These are phyloP conservation scores for Petrophora chlorosata DNA, from an alignment of 2,888 invertebrate species.

Conservation along the genomic window DNA sequence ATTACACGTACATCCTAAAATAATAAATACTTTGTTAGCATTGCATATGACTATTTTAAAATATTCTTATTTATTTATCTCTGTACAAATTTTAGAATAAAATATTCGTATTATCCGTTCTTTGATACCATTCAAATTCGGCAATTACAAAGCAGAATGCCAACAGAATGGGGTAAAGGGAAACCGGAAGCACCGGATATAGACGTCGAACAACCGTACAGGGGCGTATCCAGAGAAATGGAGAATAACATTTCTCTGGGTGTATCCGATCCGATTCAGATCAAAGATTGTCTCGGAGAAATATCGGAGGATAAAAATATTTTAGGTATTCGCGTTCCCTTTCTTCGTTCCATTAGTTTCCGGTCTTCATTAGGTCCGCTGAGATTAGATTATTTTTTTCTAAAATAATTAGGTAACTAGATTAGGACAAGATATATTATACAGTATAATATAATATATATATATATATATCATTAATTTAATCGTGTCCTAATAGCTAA, in stretches of 20 bases:
- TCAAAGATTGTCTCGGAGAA: slow-evolving; percentile 13
- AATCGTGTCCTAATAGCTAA: no score
- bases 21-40: no score
- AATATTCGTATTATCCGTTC: slow-evolving; percentile 2
- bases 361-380: not conserved
- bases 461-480: no score
- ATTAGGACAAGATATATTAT: no score
- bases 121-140: slow-evolving; percentile 26
- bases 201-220: slow-evolving; percentile 22
- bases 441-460: no score
- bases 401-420: no score
- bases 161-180: slow-evolving; percentile 19
- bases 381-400: no score
- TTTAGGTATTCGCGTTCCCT: not conserved
- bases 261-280: slow-evolving; percentile 7
- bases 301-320: not conserved
- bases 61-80: not conserved
- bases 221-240: no score
- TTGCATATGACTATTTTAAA: not conserved
- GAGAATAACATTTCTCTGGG: no score
- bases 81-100: not conserved
- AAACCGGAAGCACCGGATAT: slow-evolving; percentile 33
- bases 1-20: no score
- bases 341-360: not conserved
- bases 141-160: slow-evolving; percentile 32